A percentile compares a stretch with the other conserved stretches of the same genome.
phyloP scores from a whole-genome alignment of 2,113 vertebrate genomes.

The Hippopotamus amphibius region DNA sequence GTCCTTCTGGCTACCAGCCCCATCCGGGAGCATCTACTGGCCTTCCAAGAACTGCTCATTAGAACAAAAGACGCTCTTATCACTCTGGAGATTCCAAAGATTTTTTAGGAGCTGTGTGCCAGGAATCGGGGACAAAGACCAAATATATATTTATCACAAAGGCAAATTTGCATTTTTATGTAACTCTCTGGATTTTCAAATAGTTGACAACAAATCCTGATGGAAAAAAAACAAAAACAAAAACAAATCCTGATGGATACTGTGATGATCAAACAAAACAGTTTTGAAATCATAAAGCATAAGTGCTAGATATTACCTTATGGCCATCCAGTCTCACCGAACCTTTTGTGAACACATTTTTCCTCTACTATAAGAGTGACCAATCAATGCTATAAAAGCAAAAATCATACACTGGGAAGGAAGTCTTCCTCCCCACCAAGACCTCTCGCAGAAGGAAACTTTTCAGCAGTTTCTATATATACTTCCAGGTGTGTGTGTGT shows the following conservation, averaged over 20 bases:
- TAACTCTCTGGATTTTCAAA: conserved; percentile 3
- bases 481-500: neutral
- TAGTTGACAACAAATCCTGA: neutral
- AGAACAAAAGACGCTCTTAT: neutral
- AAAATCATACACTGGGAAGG: neutral
- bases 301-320: neutral
- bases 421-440: neutral
- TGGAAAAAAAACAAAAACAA: neutral
- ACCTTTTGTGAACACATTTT: neutral
- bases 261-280: neutral
- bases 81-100: neutral
- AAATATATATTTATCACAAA: neutral
- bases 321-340: neutral
- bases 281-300: neutral
- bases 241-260: neutral
- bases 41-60: neutral
- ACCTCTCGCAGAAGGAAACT: neutral
- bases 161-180: neutral
- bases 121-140: neutral
- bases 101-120: neutral
- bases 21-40: no score
- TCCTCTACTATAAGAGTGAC: neutral
- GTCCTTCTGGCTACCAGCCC: neutral
- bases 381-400: neutral
- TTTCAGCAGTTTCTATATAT: neutral